Base-by-base conservation (phyloP, 1,140 invertebrate genomes). In the Sycophaga agraensis region DNA sequence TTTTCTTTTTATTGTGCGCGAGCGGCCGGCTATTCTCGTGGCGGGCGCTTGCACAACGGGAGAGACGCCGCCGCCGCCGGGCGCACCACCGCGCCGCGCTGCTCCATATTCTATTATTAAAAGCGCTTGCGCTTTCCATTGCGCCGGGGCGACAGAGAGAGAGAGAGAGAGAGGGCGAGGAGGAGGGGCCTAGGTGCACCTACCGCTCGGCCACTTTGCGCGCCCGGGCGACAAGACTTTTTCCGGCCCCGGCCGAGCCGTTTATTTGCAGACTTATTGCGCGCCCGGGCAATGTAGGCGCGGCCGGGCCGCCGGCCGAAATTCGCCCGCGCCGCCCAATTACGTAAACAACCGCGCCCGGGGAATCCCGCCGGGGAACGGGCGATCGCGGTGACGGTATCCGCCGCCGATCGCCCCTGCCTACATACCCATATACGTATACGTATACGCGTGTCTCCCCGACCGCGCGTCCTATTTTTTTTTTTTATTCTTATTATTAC, bases 51-150 rank as follows among this genome's bases (percentile, higher is more conserved):
- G 48, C 39, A 50, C 57, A 59, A 59, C 42, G 21, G 34, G 35
- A 8, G 35, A 39, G 35, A 39, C 28, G 28, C 28, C 5, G 5
- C 11, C 28, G 28, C 5, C 28, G 28, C 28, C 7, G 12, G 5
- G 31, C 50, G 19, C 12, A 16, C 48, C 22, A 45, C 43, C 54
- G 53, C 40, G 24, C 55, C 59, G 62, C 60, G 58, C 53, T 68
- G 66, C 60, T 70, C 68, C 50, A 68, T 65, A 70, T 70, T 70
- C 68, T 70, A 70, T 70, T 66, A 68, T 70, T 70, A 70, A 66
- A 66, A 64, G 56, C 55, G 28, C 49, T 26, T n/a, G 16, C 22
- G 14, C 58, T 43, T 26, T 22, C n/a, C 7, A 9, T 31, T n/a
- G 28, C 5, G 28, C 5, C 28, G 28, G 45, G 2, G 12, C 1